Percentiles rank a stretch among this genome's conserved stretches.
These are phyloP conservation scores for Podilymbus podiceps DNA, from an alignment of 2,113 vertebrate genomes.

Conservation along the genomic window DNA sequence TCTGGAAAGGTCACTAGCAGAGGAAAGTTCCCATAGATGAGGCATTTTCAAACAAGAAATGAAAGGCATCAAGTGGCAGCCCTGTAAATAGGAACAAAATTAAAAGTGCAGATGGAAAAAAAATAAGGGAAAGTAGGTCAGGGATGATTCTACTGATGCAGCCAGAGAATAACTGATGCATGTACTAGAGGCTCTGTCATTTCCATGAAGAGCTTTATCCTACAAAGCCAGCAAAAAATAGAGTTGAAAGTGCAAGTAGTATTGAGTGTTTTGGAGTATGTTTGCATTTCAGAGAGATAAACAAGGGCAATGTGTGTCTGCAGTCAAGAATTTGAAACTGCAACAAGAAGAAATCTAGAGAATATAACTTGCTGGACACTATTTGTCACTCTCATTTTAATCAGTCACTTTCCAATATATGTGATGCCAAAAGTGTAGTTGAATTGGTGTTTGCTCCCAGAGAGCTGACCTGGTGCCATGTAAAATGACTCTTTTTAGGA, in stretches of 20 bases:
- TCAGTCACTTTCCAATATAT: background rate
- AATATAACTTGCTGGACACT: background rate
- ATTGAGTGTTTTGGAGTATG: background rate
- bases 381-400: background rate
- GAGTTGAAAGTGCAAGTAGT: background rate
- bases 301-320: background rate
- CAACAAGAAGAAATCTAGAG: background rate
- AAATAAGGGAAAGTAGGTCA: conserved; percentile 6
- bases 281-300: background rate
- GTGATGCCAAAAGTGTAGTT: background rate
- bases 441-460: background rate
- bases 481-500: background rate
- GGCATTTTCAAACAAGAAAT: background rate
- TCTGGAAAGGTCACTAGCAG: background rate
- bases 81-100: background rate
- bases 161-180: background rate
- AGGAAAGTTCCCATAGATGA: background rate
- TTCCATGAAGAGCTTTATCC: background rate
- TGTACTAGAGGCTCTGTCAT: background rate
- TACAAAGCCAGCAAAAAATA: background rate
- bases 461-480: background rate
- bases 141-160: background rate
- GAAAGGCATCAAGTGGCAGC: background rate
- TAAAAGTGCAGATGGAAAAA: conserved; percentile 22
- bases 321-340: background rate